Evolutionary conservation across 2,797 vertebrate genomes (phyloP), one percentile per base, ranked within the genome.

Genomic region (Melanotaenia trifasciata): DNA sequence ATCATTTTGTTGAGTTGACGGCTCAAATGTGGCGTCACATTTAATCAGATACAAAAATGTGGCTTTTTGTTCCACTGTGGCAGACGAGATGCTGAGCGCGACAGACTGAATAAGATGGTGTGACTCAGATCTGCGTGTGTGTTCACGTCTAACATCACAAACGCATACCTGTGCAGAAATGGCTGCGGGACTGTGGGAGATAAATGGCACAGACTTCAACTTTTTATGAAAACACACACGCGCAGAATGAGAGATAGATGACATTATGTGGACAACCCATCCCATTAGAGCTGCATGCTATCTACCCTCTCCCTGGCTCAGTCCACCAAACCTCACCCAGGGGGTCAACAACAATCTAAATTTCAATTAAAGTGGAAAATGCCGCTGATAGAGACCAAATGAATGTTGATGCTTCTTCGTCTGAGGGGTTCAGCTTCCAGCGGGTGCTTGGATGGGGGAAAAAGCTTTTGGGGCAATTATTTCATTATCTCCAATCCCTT

Each of bases 291-390:
- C 30, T 43, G 66, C 57, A 40, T 20, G 22, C 62, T 53, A 45
- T 68, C 70, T 75, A 73, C 74, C 64, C 57, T 30, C 64, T 59
- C 60, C 54, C 38, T 51, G 0, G 63, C 74, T 63, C 5, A 16
- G 63, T 58, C 70, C 65, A 72, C 64, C 67, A 76, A 81, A 72
- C 74, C 61, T 89, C 80, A 80, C 80, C 88, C 79, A 70, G 63
- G 68, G 83, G 91, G 89, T 90, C 85, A 90, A 86, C 84, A 86
- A 87, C 90, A 85, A 91, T 89, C 88, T 86, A 85, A 84, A 90
- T 90, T 90, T 88, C 80, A 92, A 90, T 90, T 85, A 88, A 87
- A 90, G 82, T 76, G 76, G 82, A 89, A 87, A 87, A 87, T 32
- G 70, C 64, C 16, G 70, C 81, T 51, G 79, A 86, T 86, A 60